phyloP scores from a whole-genome alignment of 2,888 invertebrate species.

The Plusia festucae region DNA sequence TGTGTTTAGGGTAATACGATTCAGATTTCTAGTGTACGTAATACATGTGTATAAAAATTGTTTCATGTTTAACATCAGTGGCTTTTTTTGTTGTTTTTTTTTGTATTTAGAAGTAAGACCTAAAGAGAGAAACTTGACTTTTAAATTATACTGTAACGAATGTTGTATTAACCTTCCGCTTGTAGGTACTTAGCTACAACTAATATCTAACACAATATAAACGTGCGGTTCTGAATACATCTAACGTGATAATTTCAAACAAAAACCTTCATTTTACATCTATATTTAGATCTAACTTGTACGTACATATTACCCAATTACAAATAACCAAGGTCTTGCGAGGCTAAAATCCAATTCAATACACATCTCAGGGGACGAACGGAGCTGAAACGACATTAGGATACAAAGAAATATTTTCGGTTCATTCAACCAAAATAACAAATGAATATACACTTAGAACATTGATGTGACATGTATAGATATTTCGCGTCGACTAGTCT shows the following conservation, averaged over 20 bases:
- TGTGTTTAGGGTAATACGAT: no score
- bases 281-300: background rate
- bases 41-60: no score
- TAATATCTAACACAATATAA: no score
- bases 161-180: no score
- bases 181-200: no score
- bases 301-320: conserved; percentile 5
- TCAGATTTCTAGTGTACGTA: no score
- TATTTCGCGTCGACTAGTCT: background rate
- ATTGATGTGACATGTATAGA: conserved; percentile 33
- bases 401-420: conserved; percentile 26
- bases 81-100: no score
- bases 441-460: conserved; percentile 24
- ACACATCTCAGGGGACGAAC: conserved; percentile 25
- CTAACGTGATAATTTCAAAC: background rate
- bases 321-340: conserved; percentile 15
- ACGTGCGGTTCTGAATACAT: no score
- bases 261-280: conserved; percentile 3
- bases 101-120: no score
- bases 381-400: conserved; percentile 28
- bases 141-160: no score
- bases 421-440: conserved; percentile 34
- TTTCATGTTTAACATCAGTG: no score
- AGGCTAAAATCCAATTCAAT: conserved; percentile 27
- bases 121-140: no score